phyloP scores from a whole-genome alignment of 2,888 invertebrate genomes.

The Athrips mouffetella region DNA sequence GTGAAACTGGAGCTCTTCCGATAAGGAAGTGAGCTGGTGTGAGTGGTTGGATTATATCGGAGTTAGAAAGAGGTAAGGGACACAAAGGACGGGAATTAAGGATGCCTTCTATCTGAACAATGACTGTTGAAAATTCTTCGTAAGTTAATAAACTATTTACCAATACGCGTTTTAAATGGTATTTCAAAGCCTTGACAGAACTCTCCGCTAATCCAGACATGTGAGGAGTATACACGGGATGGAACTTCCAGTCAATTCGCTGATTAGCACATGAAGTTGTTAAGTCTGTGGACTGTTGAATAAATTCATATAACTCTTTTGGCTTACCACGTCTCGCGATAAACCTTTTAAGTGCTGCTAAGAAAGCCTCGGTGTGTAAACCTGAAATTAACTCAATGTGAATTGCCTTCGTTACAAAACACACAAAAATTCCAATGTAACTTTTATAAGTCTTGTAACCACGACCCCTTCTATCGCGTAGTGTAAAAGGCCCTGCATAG shows the following conservation, averaged over 20 bases:
- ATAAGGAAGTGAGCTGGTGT: conserved; percentile 17
- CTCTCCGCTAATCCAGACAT: conserved; percentile 6
- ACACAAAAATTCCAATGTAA: not conserved
- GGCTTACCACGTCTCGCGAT: conserved; percentile 17
- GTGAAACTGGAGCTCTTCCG: conserved; percentile 3
- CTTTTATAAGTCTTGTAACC: not conserved
- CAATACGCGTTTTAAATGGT: conserved; percentile 11
- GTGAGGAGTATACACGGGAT: conserved; percentile 5
- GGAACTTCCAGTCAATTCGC: conserved; percentile 4
- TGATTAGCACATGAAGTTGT: not conserved
- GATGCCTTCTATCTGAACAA: conserved; percentile 16
- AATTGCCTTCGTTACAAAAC: conserved; percentile 5
- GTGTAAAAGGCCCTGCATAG: not conserved
- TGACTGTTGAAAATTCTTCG: conserved; percentile 12
- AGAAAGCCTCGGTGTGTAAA: conserved; percentile 10
- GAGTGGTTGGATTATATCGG: conserved; percentile 1
- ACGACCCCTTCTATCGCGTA: conserved; percentile 1
- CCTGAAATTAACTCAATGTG: conserved; percentile 17
- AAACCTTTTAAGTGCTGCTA: conserved; percentile 16
- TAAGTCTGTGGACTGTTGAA: not conserved
- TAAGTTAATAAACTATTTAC: conserved; percentile 8
- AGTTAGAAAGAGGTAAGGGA: conserved; percentile 2
- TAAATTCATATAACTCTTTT: not conserved
- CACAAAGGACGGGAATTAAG: conserved; percentile 12
- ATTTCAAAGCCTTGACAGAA: conserved; percentile 14